Evolutionary conservation across 2,888 invertebrate genomes (phyloP).

Genomic region (Hemicrepidius hirtus): DNA sequence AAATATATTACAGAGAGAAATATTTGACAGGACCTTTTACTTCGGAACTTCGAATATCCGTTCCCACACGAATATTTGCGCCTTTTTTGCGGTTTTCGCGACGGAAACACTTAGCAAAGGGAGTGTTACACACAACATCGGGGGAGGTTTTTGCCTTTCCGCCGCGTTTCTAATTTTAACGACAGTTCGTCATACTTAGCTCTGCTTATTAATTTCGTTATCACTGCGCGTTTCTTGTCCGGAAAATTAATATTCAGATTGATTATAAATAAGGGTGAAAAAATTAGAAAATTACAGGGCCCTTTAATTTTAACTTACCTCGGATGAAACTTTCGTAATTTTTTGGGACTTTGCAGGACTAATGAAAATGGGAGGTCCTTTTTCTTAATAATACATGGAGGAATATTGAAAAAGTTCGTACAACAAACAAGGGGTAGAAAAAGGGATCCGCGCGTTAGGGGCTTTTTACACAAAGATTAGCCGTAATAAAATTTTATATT

Average conservation of each 20-base stretch:
- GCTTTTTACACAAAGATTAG: conserved; percentile 48
- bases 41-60: conserved; percentile 55
- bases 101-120: conserved; percentile 44
- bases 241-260: conserved; percentile 3
- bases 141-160: conserved; percentile 14
- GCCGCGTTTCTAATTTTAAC: conserved; percentile 23
- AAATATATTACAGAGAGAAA: conserved; percentile 38
- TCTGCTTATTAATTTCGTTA: conserved; percentile 8
- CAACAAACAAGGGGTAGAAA: conserved; percentile 46
- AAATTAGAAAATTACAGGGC: background rate
- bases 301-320: background rate
- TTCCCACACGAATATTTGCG: conserved; percentile 59
- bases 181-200: conserved; percentile 6
- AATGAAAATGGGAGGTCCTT: conserved; percentile 23
- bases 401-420: conserved; percentile 42
- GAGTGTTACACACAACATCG: background rate
- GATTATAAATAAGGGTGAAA: background rate
- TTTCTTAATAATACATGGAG: conserved; percentile 29
- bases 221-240: background rate
- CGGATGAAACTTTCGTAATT: background rate
- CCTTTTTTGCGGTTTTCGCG: conserved; percentile 56
- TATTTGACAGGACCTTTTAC: conserved; percentile 45
- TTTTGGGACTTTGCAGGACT: background rate
- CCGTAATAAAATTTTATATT: conserved; percentile 53
- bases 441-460: conserved; percentile 16